Base-by-base conservation (phyloP, 2,797 vertebrate species). In the Sebastes trivittatus region DNA sequence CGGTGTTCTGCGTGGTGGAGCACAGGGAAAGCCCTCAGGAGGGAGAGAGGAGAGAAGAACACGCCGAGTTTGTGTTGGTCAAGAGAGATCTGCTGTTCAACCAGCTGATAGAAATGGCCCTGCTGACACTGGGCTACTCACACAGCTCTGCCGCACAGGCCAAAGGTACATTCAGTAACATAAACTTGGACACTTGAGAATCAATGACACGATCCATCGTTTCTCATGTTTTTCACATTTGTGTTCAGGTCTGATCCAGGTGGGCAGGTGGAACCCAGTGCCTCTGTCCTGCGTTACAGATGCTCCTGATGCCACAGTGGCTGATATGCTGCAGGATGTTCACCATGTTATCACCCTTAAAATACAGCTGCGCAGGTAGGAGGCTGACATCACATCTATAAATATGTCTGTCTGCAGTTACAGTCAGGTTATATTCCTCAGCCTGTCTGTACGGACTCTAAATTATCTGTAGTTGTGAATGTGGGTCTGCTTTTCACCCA, bases 291-390 rank as follows among this genome's bases (percentile, higher is more conserved):
- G 96, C 20, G 97, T 99, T 90, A 99, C 98, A 70, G 97, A 98
- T 81, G 97, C 97, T 87, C 97, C 97, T 16, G 98, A 99, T 80
- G 98, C 98, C 76, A 99, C 98, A 4, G 98, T 99, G 90, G 98
- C 97, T 83, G 98, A 99, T 70, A 99, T 99, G 98, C 95, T 99
- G 88, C 97, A 99, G 92, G 98, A 99, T 2, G 96, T 99, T 76
- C 97, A 99, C 93, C 98, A 99, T 90, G 96, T 99, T 78, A 96
- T 97, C 95, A 99, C 98, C 52, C 82, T 99, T 82, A 98, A 98
- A 96, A 99, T 99, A 89, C 98, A 99, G 94, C 95, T 99, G 90
- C 97, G 98, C 95, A 98, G 98, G 98, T 99, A 94, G 72, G 81
- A 23, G 34, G 61, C 70, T 56, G 4, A 49, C 13, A 22, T 22